Conservation (phyloP, 2,888 invertebrate species). For the Choristoneura rosaceana region DNA sequence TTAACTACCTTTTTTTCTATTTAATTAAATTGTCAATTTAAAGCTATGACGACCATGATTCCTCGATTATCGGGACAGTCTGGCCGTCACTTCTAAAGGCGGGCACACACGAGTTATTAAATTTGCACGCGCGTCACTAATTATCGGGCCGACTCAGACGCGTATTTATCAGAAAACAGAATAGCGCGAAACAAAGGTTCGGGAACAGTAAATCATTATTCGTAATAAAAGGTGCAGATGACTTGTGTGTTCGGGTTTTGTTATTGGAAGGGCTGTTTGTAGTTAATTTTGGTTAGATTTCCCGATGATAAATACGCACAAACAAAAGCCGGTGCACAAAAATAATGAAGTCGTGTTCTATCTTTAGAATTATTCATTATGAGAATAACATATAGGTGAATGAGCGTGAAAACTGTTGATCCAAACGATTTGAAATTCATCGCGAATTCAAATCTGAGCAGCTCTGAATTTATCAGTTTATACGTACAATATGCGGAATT, state of each 20-base stretch:
- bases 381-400: background rate
- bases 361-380: background rate
- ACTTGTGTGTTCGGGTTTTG: constrained; percentile 47
- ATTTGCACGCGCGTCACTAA: constrained; percentile 81
- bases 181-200: constrained; percentile 49
- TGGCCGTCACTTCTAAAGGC: constrained; percentile 53
- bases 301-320: background rate
- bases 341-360: background rate
- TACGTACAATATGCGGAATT: background rate
- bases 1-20: background rate
- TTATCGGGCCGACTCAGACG: constrained; percentile 67
- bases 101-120: constrained; percentile 74
- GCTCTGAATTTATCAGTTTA: background rate
- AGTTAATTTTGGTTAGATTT: constrained; percentile 28
- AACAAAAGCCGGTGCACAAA: background rate
- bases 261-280: constrained; percentile 42
- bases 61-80: constrained; percentile 1
- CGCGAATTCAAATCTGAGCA: background rate
- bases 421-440: background rate
- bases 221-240: constrained; percentile 49
- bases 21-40: background rate
- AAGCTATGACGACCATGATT: constrained; percentile 1
- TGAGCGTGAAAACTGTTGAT: background rate
- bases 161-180: constrained; percentile 65
- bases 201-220: constrained; percentile 51